Evolutionary conservation across 2,113 vertebrate species (phyloP), one percentile per base, ranked within the genome.

Genomic region (Rhinoderma darwinii): DNA sequence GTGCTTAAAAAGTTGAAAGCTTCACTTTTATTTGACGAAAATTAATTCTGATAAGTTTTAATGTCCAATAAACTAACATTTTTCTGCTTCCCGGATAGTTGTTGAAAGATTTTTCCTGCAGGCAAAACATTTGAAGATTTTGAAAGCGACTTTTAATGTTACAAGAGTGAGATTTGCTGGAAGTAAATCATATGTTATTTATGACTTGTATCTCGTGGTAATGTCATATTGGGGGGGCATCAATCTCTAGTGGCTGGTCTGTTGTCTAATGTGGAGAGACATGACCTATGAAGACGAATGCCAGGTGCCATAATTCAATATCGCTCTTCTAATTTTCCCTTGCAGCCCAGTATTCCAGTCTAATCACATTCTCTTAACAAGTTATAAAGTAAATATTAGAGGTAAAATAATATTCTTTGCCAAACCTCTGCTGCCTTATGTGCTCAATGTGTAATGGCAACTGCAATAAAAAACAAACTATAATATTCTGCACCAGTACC

Each of bases 211-310:
- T 74, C 80, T 82, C n/a, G 25, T 87, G 51, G 68, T 75, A 82
- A 87, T 87, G 86, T 86, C 85, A 82, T 61, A 47, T 87, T 82
- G n/a, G 47, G 44, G 51, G 5, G 35, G 39, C 59, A 50, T 82
- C 86, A 87, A 75, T 82, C 70, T 87, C 70, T 44, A 18, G 27
- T 63, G 78, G 27, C 51, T 87, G 39, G 47, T n/a, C 15, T 50
- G 12, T 14, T 82, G 78, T 66, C 68, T 87, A 87, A 87, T 87
- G 41, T 18, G 17, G 50, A 82, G 18, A 74, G 86, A 87, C 79
- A 44, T 82, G 86, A 82, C 86, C 86, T 82, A 87, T 82, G 70
- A 66, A 82, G 63, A 82, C 51, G 27, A 73, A 87, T 87, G 79
- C 70, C 86, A 87, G 86, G 79, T 87, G 86, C 51, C 86, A 82